phyloP scores from a whole-genome alignment of 2,113 vertebrate genomes.

The Acinonyx jubatus region DNA sequence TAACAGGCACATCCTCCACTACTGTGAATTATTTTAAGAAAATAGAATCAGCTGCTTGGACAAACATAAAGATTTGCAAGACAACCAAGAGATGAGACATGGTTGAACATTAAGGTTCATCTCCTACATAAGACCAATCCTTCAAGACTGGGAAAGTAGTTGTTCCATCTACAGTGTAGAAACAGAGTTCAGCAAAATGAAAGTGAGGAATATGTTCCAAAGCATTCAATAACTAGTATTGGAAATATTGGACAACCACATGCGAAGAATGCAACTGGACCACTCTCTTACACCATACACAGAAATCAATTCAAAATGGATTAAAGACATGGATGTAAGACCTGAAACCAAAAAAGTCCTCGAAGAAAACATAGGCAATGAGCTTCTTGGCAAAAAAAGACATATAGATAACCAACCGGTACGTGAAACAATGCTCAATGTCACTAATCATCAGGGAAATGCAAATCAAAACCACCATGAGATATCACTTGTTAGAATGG shows the following conservation, averaged over 20 bases:
- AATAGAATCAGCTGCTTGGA: neutral
- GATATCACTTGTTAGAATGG: neutral
- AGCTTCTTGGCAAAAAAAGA: neutral
- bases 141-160: neutral
- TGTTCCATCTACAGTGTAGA: neutral
- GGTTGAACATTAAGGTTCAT: neutral
- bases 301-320: conserved; percentile 6
- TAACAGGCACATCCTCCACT: neutral
- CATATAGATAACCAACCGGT: neutral
- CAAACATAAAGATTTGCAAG: neutral
- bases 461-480: neutral
- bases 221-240: neutral
- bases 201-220: neutral
- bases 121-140: neutral
- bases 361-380: neutral
- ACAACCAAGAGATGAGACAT: neutral
- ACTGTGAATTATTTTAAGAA: neutral
- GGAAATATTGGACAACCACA: neutral
- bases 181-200: neutral
- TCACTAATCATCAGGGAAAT: neutral
- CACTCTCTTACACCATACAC: neutral
- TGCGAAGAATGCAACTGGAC: neutral
- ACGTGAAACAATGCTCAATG: neutral
- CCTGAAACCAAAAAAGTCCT: neutral
- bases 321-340: neutral